A percentile compares a stretch with the other conserved stretches of the same genome.
phyloP scores from a whole-genome alignment of 2,113 vertebrate genomes.

The Papio anubis region DNA sequence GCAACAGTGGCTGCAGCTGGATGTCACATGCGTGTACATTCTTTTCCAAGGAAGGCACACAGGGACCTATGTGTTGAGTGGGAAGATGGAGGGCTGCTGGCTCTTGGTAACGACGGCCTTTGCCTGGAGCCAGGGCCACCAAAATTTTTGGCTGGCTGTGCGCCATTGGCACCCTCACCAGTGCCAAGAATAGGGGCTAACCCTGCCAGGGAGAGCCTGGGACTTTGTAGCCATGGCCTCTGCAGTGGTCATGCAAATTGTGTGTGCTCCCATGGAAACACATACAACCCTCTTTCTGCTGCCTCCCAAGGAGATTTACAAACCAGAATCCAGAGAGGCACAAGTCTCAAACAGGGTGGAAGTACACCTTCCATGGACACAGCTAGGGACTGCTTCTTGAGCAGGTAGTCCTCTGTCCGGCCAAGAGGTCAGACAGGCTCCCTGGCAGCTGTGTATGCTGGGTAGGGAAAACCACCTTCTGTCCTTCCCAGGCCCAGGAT shows the following conservation, averaged over 20 bases:
- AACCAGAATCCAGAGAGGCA: not conserved
- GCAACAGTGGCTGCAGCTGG: slow-evolving; percentile 88
- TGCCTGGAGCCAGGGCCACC: slow-evolving; percentile 86
- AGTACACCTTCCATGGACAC: not conserved
- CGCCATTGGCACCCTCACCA: slow-evolving; percentile 87
- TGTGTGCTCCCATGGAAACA: not conserved
- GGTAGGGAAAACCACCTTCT: not conserved
- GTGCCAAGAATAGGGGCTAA: slow-evolving; percentile 80
- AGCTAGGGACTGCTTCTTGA: not conserved
- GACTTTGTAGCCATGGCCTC: not conserved
- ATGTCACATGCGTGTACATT: slow-evolving; percentile 88
- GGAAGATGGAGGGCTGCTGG: slow-evolving; percentile 85
- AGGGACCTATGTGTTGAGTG: slow-evolving; percentile 86
- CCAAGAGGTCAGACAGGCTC: not conserved
- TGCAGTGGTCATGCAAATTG: not conserved
- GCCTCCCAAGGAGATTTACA: not conserved
- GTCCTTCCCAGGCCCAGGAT: not conserved
- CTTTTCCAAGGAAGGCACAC: slow-evolving; percentile 84
- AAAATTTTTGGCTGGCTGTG: slow-evolving; percentile 85
- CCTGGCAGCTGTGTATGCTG: not conserved
- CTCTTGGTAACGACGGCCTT: slow-evolving; percentile 89
- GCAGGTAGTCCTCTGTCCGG: not conserved
- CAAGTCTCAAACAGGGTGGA: not conserved
- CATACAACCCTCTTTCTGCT: not conserved
- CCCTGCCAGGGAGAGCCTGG: not conserved